Evolutionary conservation across 2,888 invertebrate genomes (phyloP).

Genomic region (Pollenia angustigena): DNA sequence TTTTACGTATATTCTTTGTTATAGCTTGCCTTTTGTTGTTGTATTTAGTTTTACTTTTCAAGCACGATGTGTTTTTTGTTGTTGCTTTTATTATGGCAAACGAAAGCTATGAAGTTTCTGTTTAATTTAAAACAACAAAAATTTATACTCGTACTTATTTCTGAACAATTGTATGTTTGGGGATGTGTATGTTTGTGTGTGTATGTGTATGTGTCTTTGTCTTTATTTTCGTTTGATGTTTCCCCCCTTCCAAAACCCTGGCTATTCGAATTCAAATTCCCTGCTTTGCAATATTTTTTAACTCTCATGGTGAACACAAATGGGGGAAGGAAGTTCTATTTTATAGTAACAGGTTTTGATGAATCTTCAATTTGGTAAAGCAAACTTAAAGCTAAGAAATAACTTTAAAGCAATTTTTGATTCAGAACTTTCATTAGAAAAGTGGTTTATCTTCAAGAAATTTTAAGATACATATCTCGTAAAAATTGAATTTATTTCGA

Average conservation of each 20-base stretch:
- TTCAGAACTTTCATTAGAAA: too few species aligned
- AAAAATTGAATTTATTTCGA: too few species aligned
- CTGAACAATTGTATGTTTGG: slow-evolving; percentile 22
- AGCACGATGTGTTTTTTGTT: slow-evolving; percentile 60
- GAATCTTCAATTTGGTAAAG: slow-evolving; percentile 21
- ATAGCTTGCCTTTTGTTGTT: slow-evolving; percentile 49
- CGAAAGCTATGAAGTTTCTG: slow-evolving; percentile 82
- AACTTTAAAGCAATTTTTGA: too few species aligned
- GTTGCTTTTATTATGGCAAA: slow-evolving; percentile 79
- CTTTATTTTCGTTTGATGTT: slow-evolving; percentile 63
- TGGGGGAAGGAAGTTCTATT: slow-evolving; percentile 35
- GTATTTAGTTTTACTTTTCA: slow-evolving; percentile 71
- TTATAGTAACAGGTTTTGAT: slow-evolving; percentile 49
- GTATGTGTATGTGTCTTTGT: slow-evolving; percentile 41
- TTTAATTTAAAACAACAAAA: slow-evolving; percentile 67
- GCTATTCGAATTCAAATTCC: slow-evolving; percentile 22
- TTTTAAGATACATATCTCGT: too few species aligned
- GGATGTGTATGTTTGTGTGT: slow-evolving; percentile 7
- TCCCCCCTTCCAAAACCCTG: slow-evolving; percentile 45
- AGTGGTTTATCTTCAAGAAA: too few species aligned
- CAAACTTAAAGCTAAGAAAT: too few species aligned
- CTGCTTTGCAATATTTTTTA: slow-evolving; percentile 46
- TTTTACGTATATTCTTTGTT: slow-evolving; percentile 64
- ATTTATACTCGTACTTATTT: slow-evolving; percentile 49
- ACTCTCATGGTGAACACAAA: slow-evolving; percentile 16